A percentile compares a stretch with the other conserved stretches of the same genome.
These are phyloP conservation scores for Cuculus canorus DNA, from an alignment of 2,797 vertebrate genomes.

Conservation along the genomic window DNA sequence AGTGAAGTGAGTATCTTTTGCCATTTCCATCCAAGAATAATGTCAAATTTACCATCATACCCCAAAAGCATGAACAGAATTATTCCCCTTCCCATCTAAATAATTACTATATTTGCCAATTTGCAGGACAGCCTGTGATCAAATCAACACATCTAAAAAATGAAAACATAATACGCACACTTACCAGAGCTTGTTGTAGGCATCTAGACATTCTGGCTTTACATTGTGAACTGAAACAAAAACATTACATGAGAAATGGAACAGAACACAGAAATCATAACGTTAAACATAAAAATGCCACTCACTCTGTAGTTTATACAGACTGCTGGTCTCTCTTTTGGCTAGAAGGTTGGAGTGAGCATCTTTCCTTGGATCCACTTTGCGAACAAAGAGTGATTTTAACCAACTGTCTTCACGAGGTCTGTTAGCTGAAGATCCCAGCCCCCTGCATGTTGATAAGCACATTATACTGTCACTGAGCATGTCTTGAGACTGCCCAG, in stretches of 20 bases:
- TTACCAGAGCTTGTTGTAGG: slow-evolving; percentile 97
- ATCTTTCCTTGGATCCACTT: slow-evolving; percentile 96
- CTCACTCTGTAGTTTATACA: slow-evolving; percentile 97
- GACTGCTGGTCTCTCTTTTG: slow-evolving; percentile 94
- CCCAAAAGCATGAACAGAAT: neutral
- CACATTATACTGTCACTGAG: neutral
- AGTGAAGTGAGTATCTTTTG: neutral
- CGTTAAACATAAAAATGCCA: neutral
- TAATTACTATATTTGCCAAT: rapidly evolving
- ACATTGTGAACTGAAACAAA: slow-evolving; percentile 94
- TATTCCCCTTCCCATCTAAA: neutral
- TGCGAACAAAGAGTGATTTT: slow-evolving; percentile 94
- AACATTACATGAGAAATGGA: slow-evolving; percentile 44
- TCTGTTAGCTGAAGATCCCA: slow-evolving; percentile 79
- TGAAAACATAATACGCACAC: slow-evolving; percentile 33
- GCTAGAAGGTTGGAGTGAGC: slow-evolving; percentile 94
- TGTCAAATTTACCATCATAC: neutral
- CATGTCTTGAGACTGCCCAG: neutral
- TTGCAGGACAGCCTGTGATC: neutral
- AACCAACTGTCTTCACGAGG: slow-evolving; percentile 92
- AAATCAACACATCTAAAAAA: neutral
- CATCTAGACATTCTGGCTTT: slow-evolving; percentile 94
- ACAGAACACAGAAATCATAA: neutral
- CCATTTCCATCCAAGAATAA: neutral
- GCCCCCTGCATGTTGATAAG: slow-evolving; percentile 73